Conservation (phyloP, 37 sponge, comb jelly and placozoan genomes). For the Crambe crambe region DNA sequence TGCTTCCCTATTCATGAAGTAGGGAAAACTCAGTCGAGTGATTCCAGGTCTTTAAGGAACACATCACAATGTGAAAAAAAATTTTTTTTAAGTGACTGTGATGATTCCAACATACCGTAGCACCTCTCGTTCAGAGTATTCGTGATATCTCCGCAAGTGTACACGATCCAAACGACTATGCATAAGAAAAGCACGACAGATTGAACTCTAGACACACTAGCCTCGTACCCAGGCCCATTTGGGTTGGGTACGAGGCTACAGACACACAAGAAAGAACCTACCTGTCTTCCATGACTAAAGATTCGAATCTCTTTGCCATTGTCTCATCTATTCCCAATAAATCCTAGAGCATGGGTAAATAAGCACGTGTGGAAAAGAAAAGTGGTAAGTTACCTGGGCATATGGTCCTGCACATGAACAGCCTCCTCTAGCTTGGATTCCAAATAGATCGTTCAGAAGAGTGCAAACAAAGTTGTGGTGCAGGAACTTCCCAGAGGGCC, state of each 20-base stretch:
- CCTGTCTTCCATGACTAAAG: conserved; percentile 79
- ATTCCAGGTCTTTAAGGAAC: conserved; percentile 73
- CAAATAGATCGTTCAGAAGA: conserved; percentile 89
- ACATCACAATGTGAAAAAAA: background rate
- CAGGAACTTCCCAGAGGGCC: conserved; percentile 53
- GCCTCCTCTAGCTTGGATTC: conserved; percentile 90
- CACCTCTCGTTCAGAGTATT: conserved; percentile 80
- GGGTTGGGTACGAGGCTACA: too few species aligned
- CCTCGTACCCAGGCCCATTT: too few species aligned
- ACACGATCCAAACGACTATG: conserved; percentile 64
- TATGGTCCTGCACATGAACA: conserved; percentile 95
- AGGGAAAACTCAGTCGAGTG: conserved; percentile 71
- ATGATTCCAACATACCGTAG: conserved; percentile 49
- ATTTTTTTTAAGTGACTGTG: background rate
- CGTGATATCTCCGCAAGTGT: conserved; percentile 68
- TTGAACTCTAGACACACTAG: too few species aligned
- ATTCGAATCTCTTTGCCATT: conserved; percentile 56
- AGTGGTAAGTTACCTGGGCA: conserved; percentile 62
- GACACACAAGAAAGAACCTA: conserved; percentile 2
- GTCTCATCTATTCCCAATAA: conserved; percentile 77
- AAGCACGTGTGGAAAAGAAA: background rate
- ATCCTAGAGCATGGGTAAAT: conserved; percentile 4
- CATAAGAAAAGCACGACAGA: background rate
- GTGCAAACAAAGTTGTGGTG: conserved; percentile 91
- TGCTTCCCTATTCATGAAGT: conserved; percentile 72